Conservation (phyloP, 53 echinoderm and acorn worm species). For the Crossaster papposus region DNA sequence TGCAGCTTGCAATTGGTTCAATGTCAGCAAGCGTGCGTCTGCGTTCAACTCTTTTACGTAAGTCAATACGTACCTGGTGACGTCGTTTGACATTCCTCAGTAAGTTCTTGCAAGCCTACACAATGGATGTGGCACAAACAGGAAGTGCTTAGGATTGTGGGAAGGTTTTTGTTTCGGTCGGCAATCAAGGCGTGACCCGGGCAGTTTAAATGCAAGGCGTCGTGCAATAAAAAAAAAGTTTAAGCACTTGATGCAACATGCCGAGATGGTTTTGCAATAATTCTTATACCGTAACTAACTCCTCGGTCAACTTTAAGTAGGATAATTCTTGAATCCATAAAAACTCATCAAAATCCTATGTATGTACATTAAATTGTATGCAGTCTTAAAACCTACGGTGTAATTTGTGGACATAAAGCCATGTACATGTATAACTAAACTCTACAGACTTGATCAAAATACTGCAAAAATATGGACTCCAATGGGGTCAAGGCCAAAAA, state of each 20-base stretch:
- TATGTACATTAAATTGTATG: too few relatives aligned
- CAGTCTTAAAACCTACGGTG: too few relatives aligned
- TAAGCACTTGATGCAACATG: background rate
- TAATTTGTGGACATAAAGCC: too few relatives aligned
- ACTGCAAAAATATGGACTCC: too few relatives aligned
- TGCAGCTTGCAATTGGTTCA: background rate
- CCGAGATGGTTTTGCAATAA: background rate
- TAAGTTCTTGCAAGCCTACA: constrained; percentile 60
- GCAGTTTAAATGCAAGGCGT: background rate
- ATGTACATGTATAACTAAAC: too few relatives aligned
- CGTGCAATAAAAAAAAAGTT: background rate
- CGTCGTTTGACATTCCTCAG: constrained; percentile 56
- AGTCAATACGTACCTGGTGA: constrained; percentile 50
- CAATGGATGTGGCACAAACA: constrained; percentile 35
- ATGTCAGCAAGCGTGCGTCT: background rate
- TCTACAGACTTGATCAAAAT: too few relatives aligned
- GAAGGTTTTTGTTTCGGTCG: constrained; percentile 20
- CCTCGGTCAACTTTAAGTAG: background rate
- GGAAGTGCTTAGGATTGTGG: constrained; percentile 54
- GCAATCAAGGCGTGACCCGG: constrained; percentile 10
- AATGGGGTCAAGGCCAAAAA: too few relatives aligned
- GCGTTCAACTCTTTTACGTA: background rate
- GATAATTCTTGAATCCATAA: too few relatives aligned
- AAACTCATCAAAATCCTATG: too few relatives aligned
- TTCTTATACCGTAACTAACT: background rate